Evolutionary conservation across 2,888 invertebrate species (phyloP), one percentile per base, ranked within the genome.

Genomic region (Eumerus sabulonum): DNA sequence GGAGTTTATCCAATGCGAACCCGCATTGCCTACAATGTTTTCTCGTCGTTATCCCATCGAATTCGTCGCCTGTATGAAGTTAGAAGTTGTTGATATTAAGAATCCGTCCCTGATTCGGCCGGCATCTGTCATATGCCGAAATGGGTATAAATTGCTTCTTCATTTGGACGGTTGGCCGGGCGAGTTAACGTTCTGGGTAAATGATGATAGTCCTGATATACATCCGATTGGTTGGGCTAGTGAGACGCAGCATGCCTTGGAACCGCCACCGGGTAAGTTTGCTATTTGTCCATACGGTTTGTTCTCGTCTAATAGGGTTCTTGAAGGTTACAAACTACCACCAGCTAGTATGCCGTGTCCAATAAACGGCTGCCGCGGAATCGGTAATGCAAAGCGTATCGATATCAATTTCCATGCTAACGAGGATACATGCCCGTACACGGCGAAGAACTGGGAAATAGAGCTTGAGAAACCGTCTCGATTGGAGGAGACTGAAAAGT

Each of bases 141-240:
- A 93, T 85, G 93, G 93, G 5, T 94, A 95, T 87, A 92, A 93
- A 83, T 90, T 96, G 51, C 91, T 92, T 82, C 92, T 98, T 59
- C 92, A 95, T 85, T 96, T 96, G 88, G 97, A 97, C 88, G 96
- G 97, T 13, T 98, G 97, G 96, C 93, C 94, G 0, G 92, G 92
- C 84, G 92, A 93, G 82, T 94, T 96, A 86, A 93, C 95, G 82
- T 95, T 93, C 87, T 97, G 96, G 96, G 90, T 96, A 70, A 97
- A 97, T 85, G 97, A 97, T 87, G 97, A 98, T 89, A 94, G 93
- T 82, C 92, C 94, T 0, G 96, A 98, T 88, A 92, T 98, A 84
- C 97, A 98, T 90, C 98, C 98, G 0, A 93, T 95, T 79, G 95
- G 95, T 38, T 98, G 97, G 97, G 96, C 97, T 87, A 91, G 93